Evolutionary conservation across 2,888 invertebrate species (phyloP).

Genomic region (Eupithecia vulgata): DNA sequence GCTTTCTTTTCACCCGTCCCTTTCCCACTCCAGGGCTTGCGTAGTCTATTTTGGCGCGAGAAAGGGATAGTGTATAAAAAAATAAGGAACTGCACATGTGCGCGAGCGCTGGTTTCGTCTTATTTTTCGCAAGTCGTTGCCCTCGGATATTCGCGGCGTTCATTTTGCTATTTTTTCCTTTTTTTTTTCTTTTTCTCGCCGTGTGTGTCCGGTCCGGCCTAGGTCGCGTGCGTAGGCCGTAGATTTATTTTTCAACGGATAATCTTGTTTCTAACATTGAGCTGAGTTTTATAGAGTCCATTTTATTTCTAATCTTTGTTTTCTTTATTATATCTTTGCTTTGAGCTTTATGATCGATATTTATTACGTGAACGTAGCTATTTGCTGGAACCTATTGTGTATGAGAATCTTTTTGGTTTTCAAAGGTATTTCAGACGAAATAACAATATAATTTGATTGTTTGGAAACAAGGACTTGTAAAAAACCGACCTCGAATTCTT

Average conservation of each 20-base stretch:
- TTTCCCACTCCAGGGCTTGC: constrained; percentile 52
- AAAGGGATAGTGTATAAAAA: constrained; percentile 75
- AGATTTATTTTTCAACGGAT: constrained; percentile 65
- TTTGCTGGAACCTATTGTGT: neutral
- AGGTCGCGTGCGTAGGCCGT: constrained; percentile 74
- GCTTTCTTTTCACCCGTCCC: constrained; percentile 76
- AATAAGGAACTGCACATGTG: constrained; percentile 81
- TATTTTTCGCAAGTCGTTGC: constrained; percentile 81
- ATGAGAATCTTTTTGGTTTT: neutral
- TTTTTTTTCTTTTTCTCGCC: constrained; percentile 65
- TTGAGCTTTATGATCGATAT: constrained; percentile 5
- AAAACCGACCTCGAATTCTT: no score
- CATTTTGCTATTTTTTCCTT: constrained; percentile 57
- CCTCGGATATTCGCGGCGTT: constrained; percentile 73
- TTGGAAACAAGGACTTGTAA: no score
- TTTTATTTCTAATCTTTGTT: constrained; percentile 28
- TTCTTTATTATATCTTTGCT: constrained; percentile 8
- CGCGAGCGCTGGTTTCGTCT: constrained; percentile 76
- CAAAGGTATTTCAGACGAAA: neutral
- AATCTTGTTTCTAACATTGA: constrained; percentile 60
- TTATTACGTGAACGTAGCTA: neutral
- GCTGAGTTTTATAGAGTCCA: constrained; percentile 56
- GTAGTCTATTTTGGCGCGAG: constrained; percentile 71
- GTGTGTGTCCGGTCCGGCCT: constrained; percentile 75
- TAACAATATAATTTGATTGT: no score